Base-by-base conservation (phyloP, 2,113 vertebrate species). In the Colaptes auratus region DNA sequence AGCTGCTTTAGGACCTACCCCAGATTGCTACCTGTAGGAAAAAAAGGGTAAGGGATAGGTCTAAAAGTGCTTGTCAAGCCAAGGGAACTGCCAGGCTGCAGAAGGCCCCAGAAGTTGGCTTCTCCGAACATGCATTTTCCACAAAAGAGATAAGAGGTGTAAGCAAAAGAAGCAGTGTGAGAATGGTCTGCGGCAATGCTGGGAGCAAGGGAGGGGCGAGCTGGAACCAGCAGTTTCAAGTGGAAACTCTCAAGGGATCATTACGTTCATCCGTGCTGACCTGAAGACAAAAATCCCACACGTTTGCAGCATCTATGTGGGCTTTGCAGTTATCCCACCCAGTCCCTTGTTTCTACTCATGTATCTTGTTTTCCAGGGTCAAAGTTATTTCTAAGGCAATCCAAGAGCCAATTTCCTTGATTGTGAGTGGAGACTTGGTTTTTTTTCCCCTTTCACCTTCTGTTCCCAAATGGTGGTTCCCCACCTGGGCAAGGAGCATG, bases 231-330 rank as follows among this genome's bases (percentile, higher is more conserved):
- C 31, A 82, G 19, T 56, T 82, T 80, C 30, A 89, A 79, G 70
- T 30, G 36, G 56, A 93, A 63, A 76, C 73, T 71, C 92, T 82
- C 71, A 66, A 88, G 89, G 89, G 90, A 90, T 80, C 61, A 9
- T 88, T 72, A 50, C 10, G 16, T 88, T 59, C 69, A 65, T 63
- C 66, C 3, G 0, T 33, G 82, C 63, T 90, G 90, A 96, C 88
- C 88, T 95, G 82, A 93, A 78, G 66, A 50, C 0, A 19, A 95
- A 88, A 97, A 90, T 92, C 93, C 76, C 93, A 94, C 75, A 77
- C 65, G 46, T 72, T 84, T 50, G 44, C 80, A 86, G 65, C 1
- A 1, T 65, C 90, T 86, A 59, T 19, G 3, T 86, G 80, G 90
- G 61, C 55, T 91, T 48, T 88, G 72, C 80, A 76, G 35, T 86